Evolutionary conservation across 2,888 invertebrate species (phyloP), one percentile per base, ranked within the genome.

Genomic region (Spodoptera exigua): DNA sequence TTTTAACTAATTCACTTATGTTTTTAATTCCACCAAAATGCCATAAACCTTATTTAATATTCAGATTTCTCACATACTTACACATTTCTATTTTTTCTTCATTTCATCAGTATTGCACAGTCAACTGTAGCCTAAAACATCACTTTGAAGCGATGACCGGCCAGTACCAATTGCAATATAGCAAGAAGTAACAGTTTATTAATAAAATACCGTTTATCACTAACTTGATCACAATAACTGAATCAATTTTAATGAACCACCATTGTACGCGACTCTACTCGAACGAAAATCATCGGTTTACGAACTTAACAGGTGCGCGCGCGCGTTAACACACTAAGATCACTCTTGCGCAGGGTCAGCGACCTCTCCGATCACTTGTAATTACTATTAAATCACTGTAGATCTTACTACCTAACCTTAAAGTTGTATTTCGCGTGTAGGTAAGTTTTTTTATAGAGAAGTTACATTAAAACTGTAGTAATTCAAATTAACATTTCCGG

Each of bases 291-390:
- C 74, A 74, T 70, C 66, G 71, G 57, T 59, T 48, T 58, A 75
- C 62, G n/a, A 68, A 63, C 67, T 61, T 46, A 64, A 55, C 76
- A 76, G 71, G 74, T 76, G 71, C 63, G 58, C 79, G 62, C 45
- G 68, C 61, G 49, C 79, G 81, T 81, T 80, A 79, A 80, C 83
- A 79, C 81, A 81, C 78, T 73, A 64, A 79, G 74, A 81, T 77
- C 78, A 73, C 75, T 74, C 79, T 74, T 77, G 83, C 83, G 78
- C 82, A 70, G 70, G 82, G 78, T 85, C 82, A 78, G 75, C 55
- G 72, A 79, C 70, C 82, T 73, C 45, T n/a, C 13, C 45, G 60
- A 70, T 75, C 64, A 61, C 21, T 32, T 59, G 61, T 72, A 59
- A 70, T 70, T 49, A 59, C 46, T 27, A 36, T 13, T 46, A 53